A percentile compares a stretch with the other conserved stretches of the same genome.
Evolutionary conservation across 2,888 invertebrate genomes (phyloP).

Genomic region (Lepidonotus clava): DNA sequence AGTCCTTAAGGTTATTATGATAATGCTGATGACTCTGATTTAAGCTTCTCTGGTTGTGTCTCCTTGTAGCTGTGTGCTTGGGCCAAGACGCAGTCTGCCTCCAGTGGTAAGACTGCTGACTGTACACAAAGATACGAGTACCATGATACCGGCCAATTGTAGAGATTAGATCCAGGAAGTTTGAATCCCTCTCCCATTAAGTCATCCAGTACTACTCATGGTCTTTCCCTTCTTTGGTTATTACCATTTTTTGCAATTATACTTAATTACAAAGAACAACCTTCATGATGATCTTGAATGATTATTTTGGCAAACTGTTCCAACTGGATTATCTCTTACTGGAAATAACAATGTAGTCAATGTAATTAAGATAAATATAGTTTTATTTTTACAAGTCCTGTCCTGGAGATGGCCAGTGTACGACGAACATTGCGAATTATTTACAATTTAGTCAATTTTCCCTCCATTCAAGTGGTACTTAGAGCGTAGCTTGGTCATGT

Average conservation of each 20-base stretch:
- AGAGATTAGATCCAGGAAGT: no score
- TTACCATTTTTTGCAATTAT: no score
- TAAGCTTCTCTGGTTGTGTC: neutral
- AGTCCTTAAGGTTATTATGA: neutral
- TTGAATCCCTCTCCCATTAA: no score
- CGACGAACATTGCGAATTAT: neutral
- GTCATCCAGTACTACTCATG: no score
- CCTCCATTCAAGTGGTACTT: constrained; percentile 19
- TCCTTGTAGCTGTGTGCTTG: constrained; percentile 16
- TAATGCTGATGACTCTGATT: neutral
- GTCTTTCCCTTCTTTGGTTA: no score
- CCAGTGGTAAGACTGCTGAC: constrained; percentile 36
- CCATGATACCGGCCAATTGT: no score
- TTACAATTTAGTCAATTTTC: constrained; percentile 1
- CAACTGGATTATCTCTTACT: no score
- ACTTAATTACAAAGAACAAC: neutral
- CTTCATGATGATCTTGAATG: no score
- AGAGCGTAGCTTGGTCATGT: neutral
- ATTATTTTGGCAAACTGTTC: no score
- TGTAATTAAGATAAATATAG: neutral
- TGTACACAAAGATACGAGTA: neutral
- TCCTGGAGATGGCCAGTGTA: neutral
- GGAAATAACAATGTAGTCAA: no score
- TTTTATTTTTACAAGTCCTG: neutral
- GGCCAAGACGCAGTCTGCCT: constrained; percentile 31